Evolutionary conservation across 35 echinoderm and acorn worm species (phyloP).

Genomic region (Anneissia japonica): DNA sequence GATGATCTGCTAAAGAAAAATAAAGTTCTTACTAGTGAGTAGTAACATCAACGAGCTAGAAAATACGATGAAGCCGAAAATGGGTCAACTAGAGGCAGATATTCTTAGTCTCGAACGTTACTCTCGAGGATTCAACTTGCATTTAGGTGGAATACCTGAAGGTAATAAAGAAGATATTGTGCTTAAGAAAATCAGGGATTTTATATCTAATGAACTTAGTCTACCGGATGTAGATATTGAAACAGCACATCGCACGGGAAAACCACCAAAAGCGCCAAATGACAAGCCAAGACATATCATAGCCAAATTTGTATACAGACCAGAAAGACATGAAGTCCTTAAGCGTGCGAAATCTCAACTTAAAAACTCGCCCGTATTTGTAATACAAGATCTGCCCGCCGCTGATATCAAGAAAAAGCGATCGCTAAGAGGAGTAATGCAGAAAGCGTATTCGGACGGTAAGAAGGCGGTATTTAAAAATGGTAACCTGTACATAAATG

Average conservation of each 20-base stretch:
- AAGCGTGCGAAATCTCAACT: neutral
- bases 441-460: constrained; percentile 7
- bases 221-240: neutral
- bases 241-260: constrained; percentile 7
- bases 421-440: neutral
- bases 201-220: neutral
- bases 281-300: constrained; percentile 12
- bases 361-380: neutral
- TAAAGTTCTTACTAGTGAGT: no score
- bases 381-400: neutral
- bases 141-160: no score
- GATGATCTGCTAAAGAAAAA: no score
- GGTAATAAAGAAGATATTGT: no score
- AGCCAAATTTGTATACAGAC: constrained; percentile 1
- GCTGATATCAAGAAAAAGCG: neutral
- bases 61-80: no score
- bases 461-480: constrained; percentile 21
- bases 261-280: neutral
- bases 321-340: neutral
- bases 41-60: no score
- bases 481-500: constrained; percentile 3
- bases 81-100: no score
- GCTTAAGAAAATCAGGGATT: no score
- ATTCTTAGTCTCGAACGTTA: no score
- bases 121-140: no score